phyloP scores from a whole-genome alignment of 2,888 invertebrate genomes.

The Zygothrica quintamaculata region DNA sequence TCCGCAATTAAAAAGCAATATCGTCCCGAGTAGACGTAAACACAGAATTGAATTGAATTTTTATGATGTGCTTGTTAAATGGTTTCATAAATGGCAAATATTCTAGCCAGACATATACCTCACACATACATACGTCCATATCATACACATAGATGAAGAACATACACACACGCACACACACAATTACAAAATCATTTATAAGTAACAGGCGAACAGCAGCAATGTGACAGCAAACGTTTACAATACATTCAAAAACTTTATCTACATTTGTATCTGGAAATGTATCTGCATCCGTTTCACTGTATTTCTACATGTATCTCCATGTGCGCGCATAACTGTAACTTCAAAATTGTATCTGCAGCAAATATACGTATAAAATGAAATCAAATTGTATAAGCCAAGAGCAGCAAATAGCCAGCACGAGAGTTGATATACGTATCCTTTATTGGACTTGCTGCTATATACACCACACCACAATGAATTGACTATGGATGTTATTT shows the following conservation, averaged over 20 bases:
- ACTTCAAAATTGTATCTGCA: constrained; percentile 38
- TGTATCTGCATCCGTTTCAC: constrained; percentile 10
- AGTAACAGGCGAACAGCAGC: constrained; percentile 40
- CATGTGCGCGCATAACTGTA: constrained; percentile 25
- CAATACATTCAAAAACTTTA: constrained; percentile 10
- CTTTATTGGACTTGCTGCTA: constrained; percentile 19
- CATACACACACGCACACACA: constrained; percentile 10
- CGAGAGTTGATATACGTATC: constrained; percentile 10
- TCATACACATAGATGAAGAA: no score
- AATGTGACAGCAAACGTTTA: no score
- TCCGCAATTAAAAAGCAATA: constrained; percentile 83
- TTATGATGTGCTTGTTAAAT: constrained; percentile 80
- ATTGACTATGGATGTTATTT: constrained; percentile 6
- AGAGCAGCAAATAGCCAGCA: constrained; percentile 10
- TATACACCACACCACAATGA: constrained; percentile 9
- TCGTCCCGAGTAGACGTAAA: constrained; percentile 62
- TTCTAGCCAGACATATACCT: constrained; percentile 33
- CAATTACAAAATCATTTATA: constrained; percentile 22
- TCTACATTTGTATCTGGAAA: constrained; percentile 21
- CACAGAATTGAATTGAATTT: constrained; percentile 74
- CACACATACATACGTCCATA: constrained; percentile 34
- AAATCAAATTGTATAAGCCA: constrained; percentile 64
- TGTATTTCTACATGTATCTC: no score
- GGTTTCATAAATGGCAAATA: constrained; percentile 75
- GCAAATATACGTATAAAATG: constrained; percentile 45